Evolutionary conservation across 1,140 invertebrate species (phyloP).

Genomic region (Chelonus insularis): DNA sequence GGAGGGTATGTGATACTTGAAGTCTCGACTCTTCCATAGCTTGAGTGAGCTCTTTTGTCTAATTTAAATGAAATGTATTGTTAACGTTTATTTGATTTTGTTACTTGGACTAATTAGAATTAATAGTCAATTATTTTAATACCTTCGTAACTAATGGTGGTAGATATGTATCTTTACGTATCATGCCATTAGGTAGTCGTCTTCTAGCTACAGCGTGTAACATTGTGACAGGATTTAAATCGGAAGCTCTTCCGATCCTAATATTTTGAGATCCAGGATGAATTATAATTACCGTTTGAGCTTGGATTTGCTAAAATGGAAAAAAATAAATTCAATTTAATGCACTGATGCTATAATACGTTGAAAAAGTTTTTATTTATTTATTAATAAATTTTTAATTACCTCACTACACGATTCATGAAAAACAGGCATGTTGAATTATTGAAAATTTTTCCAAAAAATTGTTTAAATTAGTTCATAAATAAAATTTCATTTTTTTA

Average conservation of each 20-base stretch:
- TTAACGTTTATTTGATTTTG: no score
- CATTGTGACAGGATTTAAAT: slow-evolving; percentile 81
- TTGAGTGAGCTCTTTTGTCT: slow-evolving; percentile 69
- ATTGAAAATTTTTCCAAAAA: no score
- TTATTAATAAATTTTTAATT: slow-evolving; percentile 23
- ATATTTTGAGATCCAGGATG: slow-evolving; percentile 91
- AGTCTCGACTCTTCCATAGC: slow-evolving; percentile 83
- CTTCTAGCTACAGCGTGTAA: slow-evolving; percentile 85
- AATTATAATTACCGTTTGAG: slow-evolving; percentile 86
- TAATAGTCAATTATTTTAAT: no score
- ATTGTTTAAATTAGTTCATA: no score
- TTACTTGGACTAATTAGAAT: no score
- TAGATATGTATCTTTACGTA: slow-evolving; percentile 69
- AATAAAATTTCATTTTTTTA: no score
- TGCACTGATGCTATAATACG: slow-evolving; percentile 8
- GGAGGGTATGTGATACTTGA: slow-evolving; percentile 79
- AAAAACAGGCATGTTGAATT: slow-evolving; percentile 57
- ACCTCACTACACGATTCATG: slow-evolving; percentile 54
- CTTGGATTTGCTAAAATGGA: slow-evolving; percentile 66
- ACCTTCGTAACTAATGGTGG: slow-evolving; percentile 65
- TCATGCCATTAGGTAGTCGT: slow-evolving; percentile 60
- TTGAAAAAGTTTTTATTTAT: slow-evolving; percentile 18
- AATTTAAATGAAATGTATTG: no score
- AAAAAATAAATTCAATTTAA: slow-evolving; percentile 19
- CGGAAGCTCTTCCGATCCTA: slow-evolving; percentile 85